Evolutionary conservation across 2,888 invertebrate genomes (phyloP).

Genomic region (Thecophora atra): DNA sequence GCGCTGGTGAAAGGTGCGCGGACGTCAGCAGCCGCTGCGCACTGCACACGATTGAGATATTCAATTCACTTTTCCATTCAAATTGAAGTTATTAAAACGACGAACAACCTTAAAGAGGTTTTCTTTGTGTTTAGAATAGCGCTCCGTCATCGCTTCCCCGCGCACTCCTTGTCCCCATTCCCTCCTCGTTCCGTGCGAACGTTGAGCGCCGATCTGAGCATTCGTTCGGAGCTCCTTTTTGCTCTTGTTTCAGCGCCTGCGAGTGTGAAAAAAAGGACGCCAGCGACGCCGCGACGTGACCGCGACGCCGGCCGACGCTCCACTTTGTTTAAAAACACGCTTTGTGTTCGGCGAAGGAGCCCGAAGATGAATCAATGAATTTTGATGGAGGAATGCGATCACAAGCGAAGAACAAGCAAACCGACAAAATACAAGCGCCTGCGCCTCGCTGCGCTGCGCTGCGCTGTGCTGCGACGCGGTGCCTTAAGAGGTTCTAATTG

Average conservation of each 20-base stretch:
- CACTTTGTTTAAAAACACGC: conserved; percentile 1
- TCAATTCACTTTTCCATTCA: no score
- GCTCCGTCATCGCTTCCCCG: no score
- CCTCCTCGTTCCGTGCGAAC: no score
- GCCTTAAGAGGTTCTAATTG: conserved; percentile 39
- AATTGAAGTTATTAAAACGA: no score
- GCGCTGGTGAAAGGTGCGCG: not conserved
- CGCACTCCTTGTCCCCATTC: no score
- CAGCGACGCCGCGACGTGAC: conserved; percentile 25
- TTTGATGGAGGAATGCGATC: conserved; percentile 24
- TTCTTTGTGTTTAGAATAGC: no score
- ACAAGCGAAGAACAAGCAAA: conserved; percentile 37
- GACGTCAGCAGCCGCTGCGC: not conserved
- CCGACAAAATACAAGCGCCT: conserved; percentile 51
- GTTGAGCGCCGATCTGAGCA: conserved; percentile 11
- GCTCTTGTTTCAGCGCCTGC: not conserved
- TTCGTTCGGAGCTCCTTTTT: not conserved
- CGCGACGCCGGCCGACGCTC: conserved; percentile 6
- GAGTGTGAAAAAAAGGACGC: conserved; percentile 38
- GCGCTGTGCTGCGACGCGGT: not conserved
- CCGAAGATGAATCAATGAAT: conserved; percentile 37
- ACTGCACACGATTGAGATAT: no score
- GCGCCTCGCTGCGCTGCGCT: conserved; percentile 35
- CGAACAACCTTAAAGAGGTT: no score
- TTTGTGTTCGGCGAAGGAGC: not conserved